Conservation (phyloP, 2,797 vertebrate genomes). For the Podargus strigoides region DNA sequence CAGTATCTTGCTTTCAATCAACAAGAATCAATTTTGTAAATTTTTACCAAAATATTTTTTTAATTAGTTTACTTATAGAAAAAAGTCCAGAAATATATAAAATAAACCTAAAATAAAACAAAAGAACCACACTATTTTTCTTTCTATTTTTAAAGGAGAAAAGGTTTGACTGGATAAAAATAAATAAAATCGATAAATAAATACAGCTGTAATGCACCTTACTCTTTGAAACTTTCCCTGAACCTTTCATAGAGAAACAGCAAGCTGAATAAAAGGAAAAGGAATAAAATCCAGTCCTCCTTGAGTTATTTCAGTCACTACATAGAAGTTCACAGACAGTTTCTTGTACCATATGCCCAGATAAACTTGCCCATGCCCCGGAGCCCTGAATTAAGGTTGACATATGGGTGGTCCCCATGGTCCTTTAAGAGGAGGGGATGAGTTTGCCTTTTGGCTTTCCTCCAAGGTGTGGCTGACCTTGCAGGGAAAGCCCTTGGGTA, state of each 20-base stretch:
- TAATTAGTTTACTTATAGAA: background rate
- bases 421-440: no score
- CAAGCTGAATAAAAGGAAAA: background rate
- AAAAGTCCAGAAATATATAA: background rate
- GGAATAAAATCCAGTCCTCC: background rate
- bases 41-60: background rate
- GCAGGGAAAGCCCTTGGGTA: no score
- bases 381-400: no score
- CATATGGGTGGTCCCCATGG: no score
- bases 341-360: background rate
- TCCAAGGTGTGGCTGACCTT: no score
- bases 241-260: background rate
- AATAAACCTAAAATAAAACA: background rate
- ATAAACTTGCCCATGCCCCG: background rate
- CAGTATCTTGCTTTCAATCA: background rate
- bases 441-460: no score
- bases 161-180: background rate
- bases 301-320: background rate
- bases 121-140: background rate
- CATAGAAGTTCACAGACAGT: background rate
- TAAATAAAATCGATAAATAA: background rate
- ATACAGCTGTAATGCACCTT: background rate
- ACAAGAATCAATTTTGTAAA: background rate
- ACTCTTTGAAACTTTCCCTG: background rate
- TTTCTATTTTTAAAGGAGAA: background rate